A percentile compares a stretch with the other conserved stretches of the same genome.
Evolutionary conservation across 2,888 invertebrate species (phyloP).

Genomic region (Lithophane socia): DNA sequence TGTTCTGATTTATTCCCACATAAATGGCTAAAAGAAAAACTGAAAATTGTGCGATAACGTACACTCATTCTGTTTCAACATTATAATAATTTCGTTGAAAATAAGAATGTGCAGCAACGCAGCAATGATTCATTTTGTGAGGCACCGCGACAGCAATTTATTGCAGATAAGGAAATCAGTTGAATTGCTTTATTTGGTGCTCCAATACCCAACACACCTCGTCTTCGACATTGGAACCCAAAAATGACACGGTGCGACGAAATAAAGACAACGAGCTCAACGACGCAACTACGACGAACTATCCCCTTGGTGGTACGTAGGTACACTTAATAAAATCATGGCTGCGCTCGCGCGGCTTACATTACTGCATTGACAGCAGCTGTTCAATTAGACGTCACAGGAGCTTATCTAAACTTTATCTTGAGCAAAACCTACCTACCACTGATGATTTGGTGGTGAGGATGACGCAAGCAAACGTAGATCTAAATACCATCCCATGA

Average conservation of each 20-base stretch:
- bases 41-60: too few species aligned
- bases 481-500: slow-evolving; percentile 2
- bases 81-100: too few species aligned
- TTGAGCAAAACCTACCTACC: not conserved
- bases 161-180: not conserved
- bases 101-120: too few species aligned
- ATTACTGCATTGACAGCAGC: not conserved
- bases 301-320: not conserved
- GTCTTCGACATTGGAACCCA: not conserved
- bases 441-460: not conserved
- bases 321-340: not conserved
- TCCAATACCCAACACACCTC: not conserved
- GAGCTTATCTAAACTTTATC: not conserved
- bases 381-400: not conserved
- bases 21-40: too few species aligned
- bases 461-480: slow-evolving; percentile 5
- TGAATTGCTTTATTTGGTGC: not conserved
- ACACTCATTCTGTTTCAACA: too few species aligned
- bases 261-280: not conserved
- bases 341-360: not conserved
- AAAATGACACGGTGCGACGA: not conserved
- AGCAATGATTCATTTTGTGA: too few species aligned
- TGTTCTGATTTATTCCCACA: too few species aligned
- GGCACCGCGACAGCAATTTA: too few species aligned
- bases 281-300: not conserved